Evolutionary conservation across 2,888 invertebrate species (phyloP).

Genomic region (Celastrina argiolus): DNA sequence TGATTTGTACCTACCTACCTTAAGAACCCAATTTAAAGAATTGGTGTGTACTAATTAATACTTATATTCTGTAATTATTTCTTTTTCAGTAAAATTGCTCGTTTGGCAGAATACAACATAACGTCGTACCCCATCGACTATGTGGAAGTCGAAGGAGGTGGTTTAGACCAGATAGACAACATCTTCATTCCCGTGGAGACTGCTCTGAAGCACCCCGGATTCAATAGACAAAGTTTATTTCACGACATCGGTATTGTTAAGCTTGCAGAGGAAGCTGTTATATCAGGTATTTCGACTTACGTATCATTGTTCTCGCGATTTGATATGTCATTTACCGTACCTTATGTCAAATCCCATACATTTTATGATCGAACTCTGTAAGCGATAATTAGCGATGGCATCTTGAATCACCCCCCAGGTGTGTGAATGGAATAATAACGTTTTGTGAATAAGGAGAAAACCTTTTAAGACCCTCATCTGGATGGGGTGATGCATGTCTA

Average conservation of each 20-base stretch:
- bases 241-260: slow-evolving; percentile 62
- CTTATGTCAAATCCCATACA: no score
- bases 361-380: no score
- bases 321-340: no score
- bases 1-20: no score
- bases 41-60: background rate
- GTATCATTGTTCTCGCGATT: no score
- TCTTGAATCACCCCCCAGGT: no score
- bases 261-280: slow-evolving; percentile 45
- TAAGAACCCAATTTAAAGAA: no score
- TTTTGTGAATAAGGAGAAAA: no score
- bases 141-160: slow-evolving; percentile 38
- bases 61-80: background rate
- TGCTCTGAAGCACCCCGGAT: slow-evolving; percentile 45
- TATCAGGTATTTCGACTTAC: no score
- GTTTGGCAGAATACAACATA: slow-evolving; percentile 48
- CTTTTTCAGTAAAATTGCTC: slow-evolving; percentile 32
- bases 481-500: no score
- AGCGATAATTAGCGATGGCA: no score
- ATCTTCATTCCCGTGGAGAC: slow-evolving; percentile 45
- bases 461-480: no score
- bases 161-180: slow-evolving; percentile 48
- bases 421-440: background rate
- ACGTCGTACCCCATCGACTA: slow-evolving; percentile 47
- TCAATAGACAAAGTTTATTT: slow-evolving; percentile 19